These are phyloP conservation scores for Paramuricea clavata DNA, from an alignment of 92 coral and sea anemone genomes.

Conservation along the genomic window DNA sequence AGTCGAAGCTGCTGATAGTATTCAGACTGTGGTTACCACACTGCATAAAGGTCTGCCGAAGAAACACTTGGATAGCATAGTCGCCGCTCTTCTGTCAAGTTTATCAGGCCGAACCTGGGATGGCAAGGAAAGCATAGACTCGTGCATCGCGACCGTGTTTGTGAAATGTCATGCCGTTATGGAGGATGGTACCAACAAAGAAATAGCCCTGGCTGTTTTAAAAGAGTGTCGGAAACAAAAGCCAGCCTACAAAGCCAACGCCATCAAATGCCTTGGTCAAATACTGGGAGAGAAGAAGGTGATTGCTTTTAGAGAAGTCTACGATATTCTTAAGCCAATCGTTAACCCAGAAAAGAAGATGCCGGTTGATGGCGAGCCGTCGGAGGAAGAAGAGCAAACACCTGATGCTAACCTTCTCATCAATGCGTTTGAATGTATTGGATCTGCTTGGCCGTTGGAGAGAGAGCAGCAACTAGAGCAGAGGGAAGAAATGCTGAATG, in stretches of 20 bases:
- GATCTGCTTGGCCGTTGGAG: constrained; percentile 81
- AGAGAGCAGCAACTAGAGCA: constrained; percentile 23
- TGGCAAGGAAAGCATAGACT: constrained; percentile 77
- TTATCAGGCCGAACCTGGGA: constrained; percentile 98
- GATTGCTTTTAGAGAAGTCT: constrained; percentile 79
- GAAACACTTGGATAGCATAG: constrained; percentile 76
- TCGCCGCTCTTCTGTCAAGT: constrained; percentile 80
- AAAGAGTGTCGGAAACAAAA: constrained; percentile 89
- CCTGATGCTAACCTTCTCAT: constrained; percentile 75
- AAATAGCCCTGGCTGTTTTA: constrained; percentile 62
- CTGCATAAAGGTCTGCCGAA: constrained; percentile 81
- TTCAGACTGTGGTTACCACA: constrained; percentile 79
- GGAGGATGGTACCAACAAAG: constrained; percentile 17
- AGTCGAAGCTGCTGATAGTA: constrained; percentile 85
- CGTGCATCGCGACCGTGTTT: not conserved
- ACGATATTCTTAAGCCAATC: constrained; percentile 85
- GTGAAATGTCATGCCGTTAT: not conserved
- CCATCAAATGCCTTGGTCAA: constrained; percentile 84
- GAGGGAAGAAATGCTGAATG: constrained; percentile 1
- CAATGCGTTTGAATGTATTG: constrained; percentile 83
- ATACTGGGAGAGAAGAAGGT: constrained; percentile 80
- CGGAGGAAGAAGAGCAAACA: constrained; percentile 69
- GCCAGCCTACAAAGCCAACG: constrained; percentile 78
- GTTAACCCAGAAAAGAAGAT: constrained; percentile 80
- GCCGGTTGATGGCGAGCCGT: constrained; percentile 37